Evolutionary conservation across 2,113 vertebrate genomes (phyloP).

Genomic region (Haplotaxodon microlepis): DNA sequence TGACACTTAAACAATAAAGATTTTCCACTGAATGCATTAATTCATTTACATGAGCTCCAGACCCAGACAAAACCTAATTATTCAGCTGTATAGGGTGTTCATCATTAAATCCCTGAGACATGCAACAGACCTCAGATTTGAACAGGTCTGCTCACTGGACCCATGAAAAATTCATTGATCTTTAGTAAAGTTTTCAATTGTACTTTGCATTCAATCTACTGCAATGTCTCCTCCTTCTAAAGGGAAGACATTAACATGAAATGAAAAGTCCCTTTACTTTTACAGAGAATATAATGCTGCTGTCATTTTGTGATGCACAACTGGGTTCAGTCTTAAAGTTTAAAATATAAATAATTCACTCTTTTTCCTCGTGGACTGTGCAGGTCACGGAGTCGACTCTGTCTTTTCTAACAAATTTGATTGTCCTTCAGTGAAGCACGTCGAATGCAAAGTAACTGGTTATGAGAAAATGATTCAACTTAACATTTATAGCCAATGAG

Average conservation of each 20-base stretch:
- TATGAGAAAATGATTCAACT: background rate
- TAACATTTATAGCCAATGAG: background rate
- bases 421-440: background rate
- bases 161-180: background rate
- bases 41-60: background rate
- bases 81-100: background rate
- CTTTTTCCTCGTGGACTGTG: background rate
- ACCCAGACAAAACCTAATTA: background rate
- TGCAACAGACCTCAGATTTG: background rate
- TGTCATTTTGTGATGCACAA: background rate
- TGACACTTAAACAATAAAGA: background rate
- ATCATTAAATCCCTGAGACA: background rate
- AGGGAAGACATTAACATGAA: background rate
- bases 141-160: background rate
- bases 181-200: background rate
- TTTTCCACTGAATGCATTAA: background rate
- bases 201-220: background rate
- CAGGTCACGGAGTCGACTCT: background rate
- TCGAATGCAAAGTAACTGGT: background rate
- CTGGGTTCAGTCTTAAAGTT: background rate
- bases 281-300: background rate
- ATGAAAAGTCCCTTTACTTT: background rate
- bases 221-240: background rate
- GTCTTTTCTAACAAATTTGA: background rate
- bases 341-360: background rate